Evolutionary conservation across 2,797 vertebrate species (phyloP).

Genomic region (Rhynchonycteris naso): DNA sequence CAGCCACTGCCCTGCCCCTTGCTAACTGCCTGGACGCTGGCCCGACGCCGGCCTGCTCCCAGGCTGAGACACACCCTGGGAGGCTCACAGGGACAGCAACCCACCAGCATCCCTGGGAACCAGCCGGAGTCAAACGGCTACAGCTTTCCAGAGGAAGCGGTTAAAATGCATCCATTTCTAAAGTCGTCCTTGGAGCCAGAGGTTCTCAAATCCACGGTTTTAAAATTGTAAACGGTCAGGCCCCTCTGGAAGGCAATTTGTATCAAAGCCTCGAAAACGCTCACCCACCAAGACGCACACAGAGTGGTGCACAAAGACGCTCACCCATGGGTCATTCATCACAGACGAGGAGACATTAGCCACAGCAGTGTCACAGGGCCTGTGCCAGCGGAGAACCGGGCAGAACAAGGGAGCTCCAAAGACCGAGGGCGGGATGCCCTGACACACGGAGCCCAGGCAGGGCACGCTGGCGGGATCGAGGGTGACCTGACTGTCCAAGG

Average conservation of each 20-base stretch:
- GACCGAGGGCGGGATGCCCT: not conserved
- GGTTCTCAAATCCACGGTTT: not conserved
- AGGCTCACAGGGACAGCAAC: fast-evolving
- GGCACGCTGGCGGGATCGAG: fast-evolving
- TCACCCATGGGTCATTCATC: not conserved
- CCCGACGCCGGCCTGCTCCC: too few species aligned
- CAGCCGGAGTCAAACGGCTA: not conserved
- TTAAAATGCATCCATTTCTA: fast-evolving
- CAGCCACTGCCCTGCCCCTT: not conserved
- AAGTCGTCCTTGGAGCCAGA: not conserved
- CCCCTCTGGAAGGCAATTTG: not conserved
- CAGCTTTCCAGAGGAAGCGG: not conserved
- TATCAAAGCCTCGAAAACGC: not conserved
- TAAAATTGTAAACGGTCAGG: not conserved
- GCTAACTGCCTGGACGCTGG: not conserved
- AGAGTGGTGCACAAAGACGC: not conserved
- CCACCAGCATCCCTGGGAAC: not conserved
- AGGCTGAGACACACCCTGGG: fast-evolving
- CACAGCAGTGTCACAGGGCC: not conserved
- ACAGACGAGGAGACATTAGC: not conserved
- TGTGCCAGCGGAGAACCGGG: not conserved
- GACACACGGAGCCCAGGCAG: not conserved
- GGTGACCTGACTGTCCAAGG: not conserved
- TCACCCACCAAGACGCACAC: not conserved
- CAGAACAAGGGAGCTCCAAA: not conserved